Evolutionary conservation across 2,888 invertebrate genomes (phyloP).

Genomic region (Petrolisthes cinctipes): DNA sequence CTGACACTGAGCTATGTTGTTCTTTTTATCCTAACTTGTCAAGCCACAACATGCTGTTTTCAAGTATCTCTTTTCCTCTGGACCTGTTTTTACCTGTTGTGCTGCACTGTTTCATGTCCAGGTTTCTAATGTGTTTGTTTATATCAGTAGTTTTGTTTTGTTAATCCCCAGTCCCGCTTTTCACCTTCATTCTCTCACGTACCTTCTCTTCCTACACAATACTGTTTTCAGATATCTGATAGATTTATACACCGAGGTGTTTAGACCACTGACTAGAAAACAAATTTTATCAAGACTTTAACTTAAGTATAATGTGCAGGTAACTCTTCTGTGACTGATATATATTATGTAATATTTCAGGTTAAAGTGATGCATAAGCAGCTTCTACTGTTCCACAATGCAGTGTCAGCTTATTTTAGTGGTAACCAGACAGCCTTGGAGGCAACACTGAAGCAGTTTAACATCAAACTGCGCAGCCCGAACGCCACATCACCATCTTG

Average conservation of each 20-base stretch:
- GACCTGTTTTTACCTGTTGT: neutral
- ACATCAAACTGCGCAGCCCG: conserved; percentile 87
- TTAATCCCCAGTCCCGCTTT: too few species aligned
- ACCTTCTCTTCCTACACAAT: neutral
- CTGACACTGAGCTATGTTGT: too few species aligned
- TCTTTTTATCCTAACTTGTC: too few species aligned
- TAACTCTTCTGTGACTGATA: neutral
- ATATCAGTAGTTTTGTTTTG: neutral
- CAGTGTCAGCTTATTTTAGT: conserved; percentile 95
- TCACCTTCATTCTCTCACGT: too few species aligned
- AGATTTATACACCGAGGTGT: neutral
- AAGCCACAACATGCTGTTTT: neutral
- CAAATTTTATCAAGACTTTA: neutral
- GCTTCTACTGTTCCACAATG: conserved; percentile 93
- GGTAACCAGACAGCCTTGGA: conserved; percentile 95
- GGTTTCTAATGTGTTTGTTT: too few species aligned
- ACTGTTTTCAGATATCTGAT: neutral
- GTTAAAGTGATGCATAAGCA: conserved; percentile 99
- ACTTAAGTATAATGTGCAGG: neutral
- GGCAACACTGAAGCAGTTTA: conserved; percentile 94
- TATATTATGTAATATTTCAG: conserved; percentile 72
- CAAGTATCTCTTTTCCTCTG: too few species aligned
- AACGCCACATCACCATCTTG: conserved; percentile 83
- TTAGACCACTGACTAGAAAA: neutral
- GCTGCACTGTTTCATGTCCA: too few species aligned